A percentile compares a stretch with the other conserved stretches of the same genome.
These are phyloP conservation scores for Ageneiosus marmoratus DNA, from an alignment of 2,113 vertebrate species.

Conservation along the genomic window DNA sequence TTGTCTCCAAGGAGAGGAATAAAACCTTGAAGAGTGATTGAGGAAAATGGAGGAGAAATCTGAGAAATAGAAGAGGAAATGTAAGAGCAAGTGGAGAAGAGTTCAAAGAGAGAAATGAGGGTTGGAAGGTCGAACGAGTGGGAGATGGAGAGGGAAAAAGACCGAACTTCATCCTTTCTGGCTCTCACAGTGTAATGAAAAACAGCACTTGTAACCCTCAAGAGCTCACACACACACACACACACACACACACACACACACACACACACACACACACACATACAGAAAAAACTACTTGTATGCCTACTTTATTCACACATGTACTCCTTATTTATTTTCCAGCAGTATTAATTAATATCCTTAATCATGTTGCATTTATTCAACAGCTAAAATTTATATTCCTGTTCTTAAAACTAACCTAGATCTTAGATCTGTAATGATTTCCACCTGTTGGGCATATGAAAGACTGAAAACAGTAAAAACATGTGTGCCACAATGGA, in stretches of 20 bases:
- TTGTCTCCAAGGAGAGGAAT: too few relatives aligned
- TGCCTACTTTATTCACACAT: background rate
- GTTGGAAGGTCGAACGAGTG: slow-evolving; percentile 38
- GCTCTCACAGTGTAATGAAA: slow-evolving; percentile 35
- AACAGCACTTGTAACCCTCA: slow-evolving; percentile 38
- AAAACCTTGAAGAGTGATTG: background rate
- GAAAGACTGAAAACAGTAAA: background rate
- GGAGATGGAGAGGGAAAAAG: background rate
- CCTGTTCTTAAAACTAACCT: background rate
- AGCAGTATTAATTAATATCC: slow-evolving; percentile 3
- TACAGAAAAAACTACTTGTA: background rate
- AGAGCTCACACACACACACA: slow-evolving; percentile 1
- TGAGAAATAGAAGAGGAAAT: slow-evolving; percentile 16
- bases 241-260: background rate
- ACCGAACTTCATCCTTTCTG: background rate
- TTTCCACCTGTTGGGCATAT: background rate
- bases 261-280: background rate
- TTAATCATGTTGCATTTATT: background rate
- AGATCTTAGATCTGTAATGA: background rate
- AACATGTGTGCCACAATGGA: background rate
- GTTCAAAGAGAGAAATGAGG: slow-evolving; percentile 41
- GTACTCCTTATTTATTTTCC: background rate
- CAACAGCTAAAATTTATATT: background rate
- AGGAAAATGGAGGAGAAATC: background rate
- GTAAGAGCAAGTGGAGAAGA: slow-evolving; percentile 20